Conservation (phyloP, 37 sponge, comb jelly and placozoan species). For the Cliona cf. orientalis region DNA sequence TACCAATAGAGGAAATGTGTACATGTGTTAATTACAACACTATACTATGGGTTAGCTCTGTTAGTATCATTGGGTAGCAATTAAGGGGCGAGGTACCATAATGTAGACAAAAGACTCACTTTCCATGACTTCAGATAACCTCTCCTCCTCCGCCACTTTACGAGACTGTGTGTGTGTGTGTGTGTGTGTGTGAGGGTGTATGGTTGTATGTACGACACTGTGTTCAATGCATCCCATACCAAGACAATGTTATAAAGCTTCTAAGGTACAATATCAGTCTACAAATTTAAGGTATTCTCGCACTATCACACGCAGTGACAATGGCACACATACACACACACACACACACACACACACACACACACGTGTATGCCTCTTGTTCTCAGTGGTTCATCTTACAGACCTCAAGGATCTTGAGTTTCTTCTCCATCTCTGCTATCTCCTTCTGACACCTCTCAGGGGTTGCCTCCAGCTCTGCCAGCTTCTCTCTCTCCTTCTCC, state of each 20-base stretch:
- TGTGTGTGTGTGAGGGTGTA: not conserved
- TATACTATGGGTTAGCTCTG: too few relatives aligned
- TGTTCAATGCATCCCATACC: too few relatives aligned
- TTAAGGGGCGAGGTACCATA: too few relatives aligned
- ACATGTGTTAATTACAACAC: too few relatives aligned
- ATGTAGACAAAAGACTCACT: constrained; percentile 44
- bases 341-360: not conserved
- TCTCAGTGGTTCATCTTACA: not conserved
- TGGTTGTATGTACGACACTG: not conserved
- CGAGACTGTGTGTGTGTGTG: constrained; percentile 20
- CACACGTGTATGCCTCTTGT: not conserved
- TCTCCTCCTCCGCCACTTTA: constrained; percentile 65
- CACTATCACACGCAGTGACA: too few relatives aligned
- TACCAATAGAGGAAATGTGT: too few relatives aligned
- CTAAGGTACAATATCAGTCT: too few relatives aligned
- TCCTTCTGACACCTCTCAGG: constrained; percentile 79
- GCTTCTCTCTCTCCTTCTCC: constrained; percentile 84
- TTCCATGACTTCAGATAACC: constrained; percentile 68
- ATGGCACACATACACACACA: not conserved
- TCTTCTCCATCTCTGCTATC: constrained; percentile 64
- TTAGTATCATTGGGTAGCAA: too few relatives aligned
- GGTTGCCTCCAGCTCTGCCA: constrained; percentile 74
- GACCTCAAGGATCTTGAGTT: constrained; percentile 65
- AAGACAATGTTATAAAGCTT: too few relatives aligned
- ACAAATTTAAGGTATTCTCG: too few relatives aligned